These are phyloP conservation scores for Papilio gigon DNA, from an alignment of 2,888 invertebrate genomes.

Conservation along the genomic window DNA sequence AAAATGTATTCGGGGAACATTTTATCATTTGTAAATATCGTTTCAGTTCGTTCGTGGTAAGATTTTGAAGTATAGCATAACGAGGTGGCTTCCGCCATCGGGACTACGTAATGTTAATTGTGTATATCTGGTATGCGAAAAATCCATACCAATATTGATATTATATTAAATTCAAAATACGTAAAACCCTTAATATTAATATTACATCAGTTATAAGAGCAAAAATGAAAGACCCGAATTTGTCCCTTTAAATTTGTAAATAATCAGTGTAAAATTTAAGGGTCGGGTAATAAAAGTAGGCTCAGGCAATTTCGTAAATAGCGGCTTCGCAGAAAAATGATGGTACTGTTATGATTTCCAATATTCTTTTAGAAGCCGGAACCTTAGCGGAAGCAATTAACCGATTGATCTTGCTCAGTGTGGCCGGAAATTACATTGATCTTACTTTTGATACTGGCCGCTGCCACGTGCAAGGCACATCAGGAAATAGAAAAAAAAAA, in stretches of 20 bases:
- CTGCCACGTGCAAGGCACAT: not conserved
- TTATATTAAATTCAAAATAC: not conserved
- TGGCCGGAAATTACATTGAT: conserved; percentile 16
- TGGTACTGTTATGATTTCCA: conserved; percentile 17
- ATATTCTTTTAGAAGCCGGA: conserved; percentile 17
- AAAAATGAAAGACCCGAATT: not conserved
- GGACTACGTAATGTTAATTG: not conserved
- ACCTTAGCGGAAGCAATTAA: conserved; percentile 13
- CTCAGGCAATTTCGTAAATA: conserved; percentile 12
- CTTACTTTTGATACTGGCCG: conserved; percentile 7
- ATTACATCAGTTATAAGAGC: conserved; percentile 1
- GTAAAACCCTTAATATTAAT: conserved; percentile 8
- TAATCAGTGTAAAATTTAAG: conserved; percentile 14
- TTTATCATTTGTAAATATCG: conserved; percentile 8
- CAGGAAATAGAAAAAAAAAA: not conserved
- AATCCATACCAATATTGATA: no score
- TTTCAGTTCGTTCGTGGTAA: not conserved
- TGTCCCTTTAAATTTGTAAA: conserved; percentile 15
- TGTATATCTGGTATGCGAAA: not conserved
- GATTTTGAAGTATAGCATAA: not conserved
- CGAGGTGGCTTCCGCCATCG: not conserved
- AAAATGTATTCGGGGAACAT: conserved; percentile 15
- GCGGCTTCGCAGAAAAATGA: conserved; percentile 1
- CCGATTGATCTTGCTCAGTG: conserved; percentile 17
- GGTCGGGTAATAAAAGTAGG: not conserved